These are phyloP conservation scores for Ameiurus melas DNA, from an alignment of 2,113 vertebrate species.

Conservation along the genomic window DNA sequence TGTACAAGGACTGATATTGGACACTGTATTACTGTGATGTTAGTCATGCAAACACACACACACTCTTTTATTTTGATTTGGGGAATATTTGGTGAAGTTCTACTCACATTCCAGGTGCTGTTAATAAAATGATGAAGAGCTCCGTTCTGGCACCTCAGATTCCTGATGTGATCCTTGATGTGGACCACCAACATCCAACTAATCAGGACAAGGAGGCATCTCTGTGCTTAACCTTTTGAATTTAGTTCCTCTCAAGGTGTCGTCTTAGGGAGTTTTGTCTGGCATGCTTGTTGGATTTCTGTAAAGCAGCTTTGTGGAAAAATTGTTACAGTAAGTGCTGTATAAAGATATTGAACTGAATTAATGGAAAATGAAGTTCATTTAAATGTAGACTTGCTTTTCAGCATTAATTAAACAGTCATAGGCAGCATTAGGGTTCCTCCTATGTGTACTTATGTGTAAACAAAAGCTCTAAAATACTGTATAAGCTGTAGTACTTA, in stretches of 20 bases:
- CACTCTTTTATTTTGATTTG: neutral
- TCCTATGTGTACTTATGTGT: too few species aligned
- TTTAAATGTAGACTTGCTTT: too few species aligned
- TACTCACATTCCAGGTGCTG: neutral
- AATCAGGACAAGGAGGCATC: too few species aligned
- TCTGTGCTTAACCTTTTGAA: too few species aligned
- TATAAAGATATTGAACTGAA: neutral
- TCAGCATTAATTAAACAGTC: too few species aligned
- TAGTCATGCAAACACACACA: conserved; percentile 13
- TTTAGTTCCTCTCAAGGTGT: too few species aligned
- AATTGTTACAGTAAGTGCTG: neutral
- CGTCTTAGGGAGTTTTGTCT: neutral
- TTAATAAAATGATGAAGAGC: neutral
- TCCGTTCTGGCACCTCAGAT: neutral
- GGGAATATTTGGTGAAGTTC: neutral
- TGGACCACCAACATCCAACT: neutral
- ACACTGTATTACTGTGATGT: neutral
- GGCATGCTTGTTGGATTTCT: neutral
- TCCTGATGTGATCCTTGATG: neutral
- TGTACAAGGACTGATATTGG: neutral
- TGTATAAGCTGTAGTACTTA: too few species aligned
- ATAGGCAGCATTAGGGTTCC: too few species aligned
- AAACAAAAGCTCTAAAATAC: too few species aligned
- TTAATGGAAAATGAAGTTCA: too few species aligned
- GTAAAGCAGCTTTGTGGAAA: too few species aligned